Percentiles rank a stretch among this genome's conserved stretches.
Conservation (phyloP, 2,888 invertebrate genomes). For the Mythimna ferrago region DNA sequence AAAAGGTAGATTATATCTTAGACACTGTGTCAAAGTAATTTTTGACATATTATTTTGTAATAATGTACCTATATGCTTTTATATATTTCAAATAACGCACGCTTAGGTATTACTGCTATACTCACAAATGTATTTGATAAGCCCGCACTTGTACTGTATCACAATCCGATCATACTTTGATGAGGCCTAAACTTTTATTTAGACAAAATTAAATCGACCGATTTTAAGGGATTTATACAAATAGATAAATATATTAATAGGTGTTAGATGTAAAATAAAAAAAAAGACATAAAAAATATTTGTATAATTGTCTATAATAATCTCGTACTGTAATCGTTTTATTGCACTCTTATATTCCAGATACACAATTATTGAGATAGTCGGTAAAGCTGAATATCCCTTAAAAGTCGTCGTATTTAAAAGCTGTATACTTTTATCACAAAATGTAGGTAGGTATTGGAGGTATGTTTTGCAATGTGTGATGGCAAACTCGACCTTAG, state of each 20-base stretch:
- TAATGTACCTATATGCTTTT: background rate
- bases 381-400: conserved; percentile 8
- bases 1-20: background rate
- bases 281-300: conserved; percentile 12
- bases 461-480: conserved; percentile 19
- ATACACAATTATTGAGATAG: conserved; percentile 4
- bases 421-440: background rate
- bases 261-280: background rate
- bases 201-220: background rate
- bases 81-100: conserved; percentile 17
- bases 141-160: background rate
- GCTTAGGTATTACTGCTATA: conserved; percentile 20
- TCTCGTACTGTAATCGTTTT: conserved; percentile 21
- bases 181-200: background rate
- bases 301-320: conserved; percentile 13
- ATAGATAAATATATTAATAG: background rate
- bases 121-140: conserved; percentile 7
- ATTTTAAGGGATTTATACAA: conserved; percentile 18
- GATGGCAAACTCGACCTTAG: background rate
- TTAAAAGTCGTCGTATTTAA: conserved; percentile 21
- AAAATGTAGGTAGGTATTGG: background rate
- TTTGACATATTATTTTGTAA: conserved; percentile 7
- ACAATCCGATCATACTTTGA: background rate
- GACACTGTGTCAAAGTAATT: conserved; percentile 16
- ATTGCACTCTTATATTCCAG: conserved; percentile 28